Evolutionary conservation across 2,888 invertebrate genomes (phyloP), one percentile per base, ranked within the genome.

Genomic region (Bruchidius siliquastri): DNA sequence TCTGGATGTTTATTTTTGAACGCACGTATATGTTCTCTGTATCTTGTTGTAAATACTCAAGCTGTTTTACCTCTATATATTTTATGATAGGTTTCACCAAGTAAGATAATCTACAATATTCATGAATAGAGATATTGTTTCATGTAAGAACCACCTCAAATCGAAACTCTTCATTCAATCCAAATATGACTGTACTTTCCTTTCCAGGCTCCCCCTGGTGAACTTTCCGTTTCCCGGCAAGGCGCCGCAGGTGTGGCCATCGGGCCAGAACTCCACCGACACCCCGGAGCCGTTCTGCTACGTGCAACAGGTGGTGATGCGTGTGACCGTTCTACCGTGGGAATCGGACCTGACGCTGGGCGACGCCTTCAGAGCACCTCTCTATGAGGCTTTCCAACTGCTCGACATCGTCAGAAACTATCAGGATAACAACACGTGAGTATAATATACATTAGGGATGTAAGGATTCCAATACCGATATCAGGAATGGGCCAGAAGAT

Each of bases 161-260:
- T n/a, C n/a, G n/a, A n/a, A n/a, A n/a, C n/a, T n/a, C n/a, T n/a
- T n/a, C n/a, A n/a, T n/a, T n/a, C n/a, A n/a, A n/a, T n/a, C n/a
- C n/a, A n/a, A n/a, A 26, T 26, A 26, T 8, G 26, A 26, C 26
- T 26, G 3, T 26, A 26, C 26, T 8, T 26, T 26, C 26, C 2
- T 8, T 88, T 89, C 66, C 87, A 96, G 96, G 85, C 94, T 93
- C 85, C 96, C 96, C 0, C 86, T 96, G 76, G 87, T 95, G 79
- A 93, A 95, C 88, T 90, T 97, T 76, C 97, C 97, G 2, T 88
- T 98, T 81, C 96, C 96, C 21, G 96, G 97, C 75, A 96, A 96
- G 82, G 92, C 94, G 79, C 97, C 97, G 18, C 92, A 93, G 70
- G 82, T 91, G 66, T 90, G 91, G 32, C 87, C 86, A 72, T 86